Conservation (phyloP, 92 coral and sea anemone species). For the Isaurus tuberculatus region DNA sequence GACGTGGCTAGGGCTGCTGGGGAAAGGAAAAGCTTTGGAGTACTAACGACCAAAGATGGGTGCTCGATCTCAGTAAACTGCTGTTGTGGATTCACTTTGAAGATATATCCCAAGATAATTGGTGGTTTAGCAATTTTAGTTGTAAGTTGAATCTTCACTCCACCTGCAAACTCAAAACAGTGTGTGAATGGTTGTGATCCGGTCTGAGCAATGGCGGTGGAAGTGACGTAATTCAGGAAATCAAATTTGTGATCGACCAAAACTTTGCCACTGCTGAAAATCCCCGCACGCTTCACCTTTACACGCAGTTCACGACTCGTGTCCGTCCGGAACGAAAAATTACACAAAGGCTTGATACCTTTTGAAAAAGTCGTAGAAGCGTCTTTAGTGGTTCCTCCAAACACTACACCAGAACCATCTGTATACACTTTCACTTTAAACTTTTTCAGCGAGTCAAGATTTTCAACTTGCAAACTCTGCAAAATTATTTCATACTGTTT, state of each 20-base stretch:
- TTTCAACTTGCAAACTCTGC: conserved; percentile 47
- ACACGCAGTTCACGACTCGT: conserved; percentile 17
- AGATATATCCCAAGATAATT: conserved; percentile 33
- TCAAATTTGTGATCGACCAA: conserved; percentile 17
- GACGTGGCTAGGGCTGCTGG: conserved; percentile 54
- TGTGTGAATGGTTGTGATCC: conserved; percentile 48
- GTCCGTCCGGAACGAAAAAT: conserved; percentile 13
- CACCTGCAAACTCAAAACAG: conserved; percentile 1
- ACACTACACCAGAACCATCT: conserved; percentile 16
- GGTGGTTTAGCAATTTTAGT: conserved; percentile 52
- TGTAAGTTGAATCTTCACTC: conserved; percentile 42
- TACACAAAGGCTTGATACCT: conserved; percentile 17
- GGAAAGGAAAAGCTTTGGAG: conserved; percentile 61
- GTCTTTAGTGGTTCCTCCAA: conserved; percentile 31
- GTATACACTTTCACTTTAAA: conserved; percentile 45
- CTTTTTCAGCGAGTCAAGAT: conserved; percentile 45
- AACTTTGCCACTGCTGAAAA: conserved; percentile 33
- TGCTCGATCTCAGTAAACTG: conserved; percentile 37
- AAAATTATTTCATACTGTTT: conserved; percentile 40
- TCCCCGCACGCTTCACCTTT: conserved; percentile 31
- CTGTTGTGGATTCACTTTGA: conserved; percentile 51
- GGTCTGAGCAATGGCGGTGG: not conserved
- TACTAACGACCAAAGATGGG: conserved; percentile 52
- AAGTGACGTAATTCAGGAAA: conserved; percentile 10
- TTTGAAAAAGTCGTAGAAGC: conserved; percentile 10